Conservation (phyloP, 2,888 invertebrate species). For the Ophion costatus region DNA sequence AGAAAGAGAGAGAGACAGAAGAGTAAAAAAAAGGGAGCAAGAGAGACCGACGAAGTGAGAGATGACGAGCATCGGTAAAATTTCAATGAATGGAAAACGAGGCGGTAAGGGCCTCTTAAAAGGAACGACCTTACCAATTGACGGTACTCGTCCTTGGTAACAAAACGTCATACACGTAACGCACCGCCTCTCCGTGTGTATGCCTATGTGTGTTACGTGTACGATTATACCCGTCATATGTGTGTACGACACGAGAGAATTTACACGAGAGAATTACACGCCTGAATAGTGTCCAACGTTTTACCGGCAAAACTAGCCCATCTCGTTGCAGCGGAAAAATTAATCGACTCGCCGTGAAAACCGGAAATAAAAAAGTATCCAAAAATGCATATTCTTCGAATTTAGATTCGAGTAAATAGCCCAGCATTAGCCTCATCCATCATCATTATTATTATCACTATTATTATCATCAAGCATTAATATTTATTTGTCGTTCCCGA, state of each 20-base stretch:
- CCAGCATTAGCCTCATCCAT: too few relatives aligned
- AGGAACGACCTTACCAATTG: conserved; percentile 82
- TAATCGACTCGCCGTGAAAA: too few relatives aligned
- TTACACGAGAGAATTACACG: neutral
- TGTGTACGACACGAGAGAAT: neutral
- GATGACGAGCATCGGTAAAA: conserved; percentile 70
- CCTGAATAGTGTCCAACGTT: neutral
- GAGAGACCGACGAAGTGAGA: conserved; percentile 22
- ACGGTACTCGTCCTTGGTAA: conserved; percentile 78
- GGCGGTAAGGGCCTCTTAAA: conserved; percentile 79
- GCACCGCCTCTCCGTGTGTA: conserved; percentile 1
- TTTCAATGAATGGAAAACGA: conserved; percentile 81
- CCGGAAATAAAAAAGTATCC: too few relatives aligned
- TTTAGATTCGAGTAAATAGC: too few relatives aligned
- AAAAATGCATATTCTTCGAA: too few relatives aligned
- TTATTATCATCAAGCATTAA: too few relatives aligned
- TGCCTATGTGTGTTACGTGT: conserved; percentile 27
- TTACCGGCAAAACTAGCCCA: too few relatives aligned
- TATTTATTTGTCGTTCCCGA: too few relatives aligned
- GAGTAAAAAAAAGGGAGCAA: conserved; percentile 3
- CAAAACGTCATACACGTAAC: conserved; percentile 69
- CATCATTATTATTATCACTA: too few relatives aligned
- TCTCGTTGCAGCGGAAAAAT: too few relatives aligned
- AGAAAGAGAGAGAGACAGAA: conserved; percentile 27
- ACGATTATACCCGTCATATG: neutral